A percentile compares a stretch with the other conserved stretches of the same genome.
Evolutionary conservation across 2,113 vertebrate genomes (phyloP).

Genomic region (Thunnus thynnus): DNA sequence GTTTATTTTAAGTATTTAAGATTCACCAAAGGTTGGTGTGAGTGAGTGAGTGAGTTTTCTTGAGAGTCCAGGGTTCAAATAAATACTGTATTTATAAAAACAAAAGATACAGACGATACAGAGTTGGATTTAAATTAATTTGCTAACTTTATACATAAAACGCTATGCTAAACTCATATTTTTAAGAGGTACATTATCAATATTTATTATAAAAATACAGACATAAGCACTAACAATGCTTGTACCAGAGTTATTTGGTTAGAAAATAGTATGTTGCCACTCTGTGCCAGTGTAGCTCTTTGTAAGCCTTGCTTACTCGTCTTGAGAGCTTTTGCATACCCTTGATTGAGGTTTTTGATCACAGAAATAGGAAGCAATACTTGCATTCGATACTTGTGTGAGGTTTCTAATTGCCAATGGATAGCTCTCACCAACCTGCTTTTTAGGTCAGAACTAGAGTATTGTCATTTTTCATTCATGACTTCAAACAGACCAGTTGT

Average conservation of each 20-base stretch:
- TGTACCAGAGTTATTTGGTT: background rate
- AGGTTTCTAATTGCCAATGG: conserved; percentile 74
- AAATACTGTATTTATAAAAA: too few species aligned
- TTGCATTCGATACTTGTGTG: conserved; percentile 64
- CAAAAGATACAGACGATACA: too few species aligned
- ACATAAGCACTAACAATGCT: background rate
- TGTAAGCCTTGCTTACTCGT: background rate
- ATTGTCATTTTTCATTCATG: conserved; percentile 84
- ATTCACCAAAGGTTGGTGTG: too few species aligned
- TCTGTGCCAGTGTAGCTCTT: background rate
- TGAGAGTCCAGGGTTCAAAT: too few species aligned
- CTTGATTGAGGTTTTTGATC: conserved; percentile 42
- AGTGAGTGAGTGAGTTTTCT: too few species aligned
- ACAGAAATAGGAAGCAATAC: conserved; percentile 30
- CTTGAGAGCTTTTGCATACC: background rate
- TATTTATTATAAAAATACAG: too few species aligned
- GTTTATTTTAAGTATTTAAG: too few species aligned
- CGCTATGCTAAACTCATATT: too few species aligned
- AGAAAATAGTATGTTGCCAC: background rate
- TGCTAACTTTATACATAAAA: too few species aligned
- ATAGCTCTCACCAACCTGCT: conserved; percentile 56
- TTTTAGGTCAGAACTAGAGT: conserved; percentile 65
- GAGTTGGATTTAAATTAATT: too few species aligned
- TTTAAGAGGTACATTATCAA: too few species aligned
- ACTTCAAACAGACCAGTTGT: conserved; percentile 81